Conservation (phyloP, 2,113 vertebrate species). For the Hystrix brachyura region DNA sequence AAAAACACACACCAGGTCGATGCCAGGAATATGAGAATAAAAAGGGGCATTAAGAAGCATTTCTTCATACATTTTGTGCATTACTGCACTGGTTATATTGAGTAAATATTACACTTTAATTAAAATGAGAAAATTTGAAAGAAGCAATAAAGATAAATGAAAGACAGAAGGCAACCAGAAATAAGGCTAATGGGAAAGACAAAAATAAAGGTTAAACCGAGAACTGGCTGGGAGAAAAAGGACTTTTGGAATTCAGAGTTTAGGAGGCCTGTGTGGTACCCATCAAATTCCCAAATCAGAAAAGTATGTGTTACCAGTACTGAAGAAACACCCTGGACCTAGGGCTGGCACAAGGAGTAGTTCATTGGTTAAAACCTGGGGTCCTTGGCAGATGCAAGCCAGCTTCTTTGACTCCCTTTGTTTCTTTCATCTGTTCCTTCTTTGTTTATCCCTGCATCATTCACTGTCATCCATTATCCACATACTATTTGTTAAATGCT, state of each 20-base stretch:
- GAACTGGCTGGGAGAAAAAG: not conserved
- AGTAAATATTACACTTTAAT: conserved; percentile 38
- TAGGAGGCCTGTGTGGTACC: not conserved
- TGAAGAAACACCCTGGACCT: not conserved
- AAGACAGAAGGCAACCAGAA: not conserved
- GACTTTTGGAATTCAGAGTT: not conserved
- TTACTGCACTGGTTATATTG: conserved; percentile 4
- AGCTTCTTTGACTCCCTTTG: not conserved
- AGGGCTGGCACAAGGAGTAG: not conserved
- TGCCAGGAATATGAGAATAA: not conserved
- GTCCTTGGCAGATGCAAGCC: not conserved
- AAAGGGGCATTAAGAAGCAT: not conserved
- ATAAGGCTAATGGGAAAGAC: not conserved
- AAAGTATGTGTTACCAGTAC: not conserved
- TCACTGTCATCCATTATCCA: too few relatives aligned
- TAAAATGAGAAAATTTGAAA: not conserved
- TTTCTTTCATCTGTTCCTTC: not conserved
- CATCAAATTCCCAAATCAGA: not conserved
- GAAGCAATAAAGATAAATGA: conserved; percentile 20
- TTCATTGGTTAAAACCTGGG: not conserved
- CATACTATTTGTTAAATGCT: not conserved
- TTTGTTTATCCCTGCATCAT: not conserved
- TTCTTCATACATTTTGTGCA: not conserved
- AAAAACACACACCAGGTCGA: not conserved
- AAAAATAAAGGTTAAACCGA: not conserved